Conservation (phyloP, 2,888 invertebrate species). For the Gnatocerus cornutus region DNA sequence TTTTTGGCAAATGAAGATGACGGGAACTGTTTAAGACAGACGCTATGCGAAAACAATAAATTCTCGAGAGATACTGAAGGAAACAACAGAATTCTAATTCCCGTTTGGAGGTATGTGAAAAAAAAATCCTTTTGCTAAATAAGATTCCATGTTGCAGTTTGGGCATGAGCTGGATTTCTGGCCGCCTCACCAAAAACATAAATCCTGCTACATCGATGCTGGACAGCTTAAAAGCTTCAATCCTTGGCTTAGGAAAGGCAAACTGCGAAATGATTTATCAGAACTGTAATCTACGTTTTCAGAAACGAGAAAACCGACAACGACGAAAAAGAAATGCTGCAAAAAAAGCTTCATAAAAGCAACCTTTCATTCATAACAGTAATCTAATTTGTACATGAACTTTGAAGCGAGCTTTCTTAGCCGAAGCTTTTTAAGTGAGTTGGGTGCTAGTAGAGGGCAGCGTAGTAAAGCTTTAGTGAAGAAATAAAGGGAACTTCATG, state of each 20-base stretch:
- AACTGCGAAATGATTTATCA: conserved; percentile 78
- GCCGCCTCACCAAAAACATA: conserved; percentile 69
- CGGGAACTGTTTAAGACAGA: conserved; percentile 76
- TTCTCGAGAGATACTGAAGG: conserved; percentile 74
- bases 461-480: no score
- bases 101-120: conserved; percentile 80
- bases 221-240: conserved; percentile 78
- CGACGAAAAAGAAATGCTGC: conserved; percentile 53
- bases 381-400: neutral
- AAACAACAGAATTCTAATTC: conserved; percentile 79
- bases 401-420: no score
- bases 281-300: conserved; percentile 71
- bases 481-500: no score
- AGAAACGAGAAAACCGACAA: conserved; percentile 67
- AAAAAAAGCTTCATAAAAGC: conserved; percentile 12
- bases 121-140: neutral
- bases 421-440: no score
- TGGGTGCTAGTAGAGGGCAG: no score
- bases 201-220: conserved; percentile 72
- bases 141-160: conserved; percentile 72
- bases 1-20: conserved; percentile 72
- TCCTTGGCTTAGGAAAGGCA: conserved; percentile 80
- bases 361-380: neutral
- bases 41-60: conserved; percentile 80
- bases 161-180: conserved; percentile 84